Conservation (phyloP, 1,140 invertebrate species). For the Euura lappo region DNA sequence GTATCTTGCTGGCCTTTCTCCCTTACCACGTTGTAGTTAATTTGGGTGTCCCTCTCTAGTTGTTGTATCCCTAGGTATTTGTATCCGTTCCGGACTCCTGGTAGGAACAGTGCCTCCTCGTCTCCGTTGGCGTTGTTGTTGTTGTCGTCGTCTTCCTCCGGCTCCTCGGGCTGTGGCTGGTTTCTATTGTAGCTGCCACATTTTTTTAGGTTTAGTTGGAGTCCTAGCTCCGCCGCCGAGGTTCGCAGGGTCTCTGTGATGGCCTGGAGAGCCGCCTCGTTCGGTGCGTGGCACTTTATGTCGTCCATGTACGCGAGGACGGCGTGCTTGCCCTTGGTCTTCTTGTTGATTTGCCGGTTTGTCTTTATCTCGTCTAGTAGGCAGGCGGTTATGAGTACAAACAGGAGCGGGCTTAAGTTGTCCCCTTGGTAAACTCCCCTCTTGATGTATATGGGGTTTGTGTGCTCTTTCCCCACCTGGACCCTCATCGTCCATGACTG, state of each 20-base stretch:
- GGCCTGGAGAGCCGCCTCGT: conserved; percentile 12
- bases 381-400: conserved; percentile 31
- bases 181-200: conserved; percentile 25
- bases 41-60: conserved; percentile 24
- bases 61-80: conserved; percentile 31
- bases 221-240: conserved; percentile 24
- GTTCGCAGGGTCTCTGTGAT: conserved; percentile 25
- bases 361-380: conserved; percentile 27
- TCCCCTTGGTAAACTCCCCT: conserved; percentile 36
- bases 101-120: conserved; percentile 23
- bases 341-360: conserved; percentile 21
- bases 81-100: conserved; percentile 26
- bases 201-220: conserved; percentile 27
- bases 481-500: conserved; percentile 30
- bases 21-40: conserved; percentile 16
- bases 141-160: not conserved
- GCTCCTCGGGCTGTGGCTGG: conserved; percentile 8
- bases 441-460: conserved; percentile 29
- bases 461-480: conserved; percentile 15
- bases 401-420: conserved; percentile 37
- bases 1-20: conserved; percentile 19
- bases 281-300: conserved; percentile 34
- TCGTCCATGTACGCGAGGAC: conserved; percentile 38
- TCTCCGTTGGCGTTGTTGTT: not conserved
- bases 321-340: conserved; percentile 25